phyloP scores from a whole-genome alignment of 2,113 vertebrate genomes.

The Panthera uncia region DNA sequence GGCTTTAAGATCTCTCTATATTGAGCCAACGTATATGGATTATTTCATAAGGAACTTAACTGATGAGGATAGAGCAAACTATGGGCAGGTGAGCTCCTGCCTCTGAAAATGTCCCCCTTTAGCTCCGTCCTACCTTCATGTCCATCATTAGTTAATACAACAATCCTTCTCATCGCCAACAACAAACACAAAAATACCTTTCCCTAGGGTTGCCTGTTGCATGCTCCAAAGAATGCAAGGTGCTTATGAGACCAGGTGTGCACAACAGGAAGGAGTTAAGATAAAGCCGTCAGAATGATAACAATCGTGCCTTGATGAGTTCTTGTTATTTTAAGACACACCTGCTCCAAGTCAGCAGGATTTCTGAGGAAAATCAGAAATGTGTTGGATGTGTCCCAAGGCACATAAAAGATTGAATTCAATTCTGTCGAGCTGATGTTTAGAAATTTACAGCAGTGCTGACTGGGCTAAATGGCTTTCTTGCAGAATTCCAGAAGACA shows the following conservation, averaged over 20 bases:
- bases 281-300: slow-evolving; percentile 74
- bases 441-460: slow-evolving; percentile 83
- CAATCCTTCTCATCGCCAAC: not conserved
- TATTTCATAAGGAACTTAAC: slow-evolving; percentile 6
- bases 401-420: slow-evolving; percentile 82
- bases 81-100: not conserved
- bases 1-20: not conserved
- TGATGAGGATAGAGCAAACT: not conserved
- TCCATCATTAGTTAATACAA: slow-evolving; percentile 29
- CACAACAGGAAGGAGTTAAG: slow-evolving; percentile 68
- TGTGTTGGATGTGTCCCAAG: slow-evolving; percentile 78
- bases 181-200: not conserved
- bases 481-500: slow-evolving; percentile 78
- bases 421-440: slow-evolving; percentile 80
- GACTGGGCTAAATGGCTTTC: slow-evolving; percentile 80
- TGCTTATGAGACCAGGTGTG: slow-evolving; percentile 60
- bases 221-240: slow-evolving; percentile 23
- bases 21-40: not conserved
- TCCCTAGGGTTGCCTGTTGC: not conserved
- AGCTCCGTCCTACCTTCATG: not conserved
- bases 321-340: slow-evolving; percentile 81
- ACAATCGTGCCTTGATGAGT: slow-evolving; percentile 78
- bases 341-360: slow-evolving; percentile 81
- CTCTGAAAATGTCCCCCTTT: not conserved
- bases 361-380: slow-evolving; percentile 82